Conservation (phyloP, 37 sponge, comb jelly and placozoan species). For the Hormiphora californensis region DNA sequence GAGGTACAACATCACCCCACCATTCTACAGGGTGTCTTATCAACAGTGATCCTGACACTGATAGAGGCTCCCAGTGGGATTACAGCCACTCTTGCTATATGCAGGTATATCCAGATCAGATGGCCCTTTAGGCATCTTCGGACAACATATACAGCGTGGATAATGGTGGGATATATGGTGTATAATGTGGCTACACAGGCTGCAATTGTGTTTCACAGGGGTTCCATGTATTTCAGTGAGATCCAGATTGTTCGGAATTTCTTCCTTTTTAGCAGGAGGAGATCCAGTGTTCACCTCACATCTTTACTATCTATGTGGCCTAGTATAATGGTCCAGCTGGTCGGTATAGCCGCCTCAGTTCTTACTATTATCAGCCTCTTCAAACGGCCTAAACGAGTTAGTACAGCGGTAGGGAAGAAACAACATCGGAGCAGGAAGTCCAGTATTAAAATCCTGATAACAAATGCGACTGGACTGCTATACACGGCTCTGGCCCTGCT, state of each 20-base stretch:
- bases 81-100: neutral
- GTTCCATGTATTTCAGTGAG: neutral
- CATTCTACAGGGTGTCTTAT: neutral
- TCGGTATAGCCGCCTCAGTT: neutral
- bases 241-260: neutral
- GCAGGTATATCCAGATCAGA: neutral
- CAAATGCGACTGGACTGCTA: too few relatives aligned
- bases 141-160: neutral
- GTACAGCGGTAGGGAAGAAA: neutral
- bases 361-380: neutral
- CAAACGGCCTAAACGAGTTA: too few relatives aligned
- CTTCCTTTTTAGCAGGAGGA: neutral
- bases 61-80: neutral
- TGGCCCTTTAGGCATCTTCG: neutral
- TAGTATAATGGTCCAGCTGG: neutral
- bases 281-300: neutral
- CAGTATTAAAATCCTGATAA: neutral
- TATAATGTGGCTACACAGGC: neutral
- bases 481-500: too few relatives aligned
- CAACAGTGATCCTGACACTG: neutral
- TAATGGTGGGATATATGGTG: neutral
- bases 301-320: neutral
- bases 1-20: neutral
- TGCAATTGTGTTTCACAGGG: neutral
- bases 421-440: neutral